Evolutionary conservation across 1,140 invertebrate species (phyloP).

Genomic region (Meloidogyne hapla): DNA sequence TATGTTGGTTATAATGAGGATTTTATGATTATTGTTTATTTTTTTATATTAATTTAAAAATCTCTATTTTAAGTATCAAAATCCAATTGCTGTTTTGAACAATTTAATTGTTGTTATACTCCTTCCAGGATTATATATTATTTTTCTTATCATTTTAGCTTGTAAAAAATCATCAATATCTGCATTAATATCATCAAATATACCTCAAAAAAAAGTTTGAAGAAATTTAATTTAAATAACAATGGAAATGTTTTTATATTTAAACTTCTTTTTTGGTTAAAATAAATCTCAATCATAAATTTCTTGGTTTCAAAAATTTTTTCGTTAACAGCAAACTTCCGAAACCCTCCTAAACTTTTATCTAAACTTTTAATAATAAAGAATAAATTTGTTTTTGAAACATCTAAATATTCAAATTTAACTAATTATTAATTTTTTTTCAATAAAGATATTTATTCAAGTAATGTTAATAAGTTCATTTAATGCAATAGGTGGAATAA

Average conservation of each 20-base stretch:
- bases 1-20: conserved; percentile 29
- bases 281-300: too few relatives aligned
- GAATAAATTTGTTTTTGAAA: too few relatives aligned
- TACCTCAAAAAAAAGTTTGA: background rate
- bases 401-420: too few relatives aligned
- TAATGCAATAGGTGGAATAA: conserved; percentile 24
- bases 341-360: too few relatives aligned
- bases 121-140: background rate
- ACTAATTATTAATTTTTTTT: too few relatives aligned
- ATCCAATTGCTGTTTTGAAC: background rate
- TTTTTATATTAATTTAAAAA: background rate
- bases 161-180: background rate
- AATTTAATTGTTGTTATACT: background rate
- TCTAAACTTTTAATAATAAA: too few relatives aligned
- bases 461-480: conserved; percentile 32
- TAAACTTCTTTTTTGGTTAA: too few relatives aligned
- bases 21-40: background rate
- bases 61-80: background rate
- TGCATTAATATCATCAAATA: background rate
- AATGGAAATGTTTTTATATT: too few relatives aligned
- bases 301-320: too few relatives aligned
- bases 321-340: too few relatives aligned
- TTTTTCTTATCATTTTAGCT: background rate
- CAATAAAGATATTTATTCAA: conserved; percentile 31
- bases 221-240: too few relatives aligned